Base-by-base conservation (phyloP, 2,888 invertebrate species). In the Cerastoderma edule region DNA sequence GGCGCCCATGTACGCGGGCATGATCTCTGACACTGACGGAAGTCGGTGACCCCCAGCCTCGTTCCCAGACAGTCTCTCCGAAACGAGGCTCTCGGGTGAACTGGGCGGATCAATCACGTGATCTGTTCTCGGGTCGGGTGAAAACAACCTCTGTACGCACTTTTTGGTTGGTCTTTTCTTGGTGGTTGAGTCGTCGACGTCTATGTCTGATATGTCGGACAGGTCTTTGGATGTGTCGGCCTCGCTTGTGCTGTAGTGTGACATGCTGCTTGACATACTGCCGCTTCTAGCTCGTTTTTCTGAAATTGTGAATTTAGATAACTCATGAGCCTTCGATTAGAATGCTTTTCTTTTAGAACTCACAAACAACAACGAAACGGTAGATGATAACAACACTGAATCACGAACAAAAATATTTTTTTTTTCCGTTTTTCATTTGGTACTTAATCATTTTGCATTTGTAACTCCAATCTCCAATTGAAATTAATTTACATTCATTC, bases 201-300 rank as follows among this genome's bases (percentile, higher is more conserved):
- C 60, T 65, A 85, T 80, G 48, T 73, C 74, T 0, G 78, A 78
- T 10, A 68, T 32, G 44, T 78, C 78, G 3, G 78, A 78, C 0
- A 76, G 65, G 13, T 78, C 74, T 46, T 71, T 70, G 0, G 78
- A 78, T 19, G 71, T 74, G 66, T 78, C 74, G 19, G 64, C 74
- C 48, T 79, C 79, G 33, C 72, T 75, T 22, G 39, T 33, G 48
- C 72, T 72, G 10, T 72, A 68, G 19, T 72, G 74, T 4, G 78
- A 75, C 28, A 69, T 19, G n/a, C 75, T 68, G 66, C 79, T 79
- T 10, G 75, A 79, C 35, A 87, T 16, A 66, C 78, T 78, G 33
- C 72, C 78, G 57, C 78, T 74, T 46, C 78, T 60, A 28, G 70
- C 67, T 19, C 77, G 57, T 24, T 30, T 68, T 22, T 69, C 77